These are phyloP conservation scores for Lymantria dispar DNA, from an alignment of 2,888 invertebrate genomes.

Conservation along the genomic window DNA sequence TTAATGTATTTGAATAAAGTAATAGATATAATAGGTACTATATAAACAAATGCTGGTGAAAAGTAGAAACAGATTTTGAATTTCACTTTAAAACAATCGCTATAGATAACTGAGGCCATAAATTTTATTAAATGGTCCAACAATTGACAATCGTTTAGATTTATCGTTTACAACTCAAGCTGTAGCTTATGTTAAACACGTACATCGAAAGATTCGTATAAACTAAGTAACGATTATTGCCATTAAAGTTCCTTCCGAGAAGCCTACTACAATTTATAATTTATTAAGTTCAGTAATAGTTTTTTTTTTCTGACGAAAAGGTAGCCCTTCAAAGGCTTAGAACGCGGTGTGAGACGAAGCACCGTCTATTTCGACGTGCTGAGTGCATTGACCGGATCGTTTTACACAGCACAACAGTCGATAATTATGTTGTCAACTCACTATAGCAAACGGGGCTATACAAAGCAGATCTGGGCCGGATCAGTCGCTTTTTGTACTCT, in stretches of 20 bases:
- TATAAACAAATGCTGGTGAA: neutral
- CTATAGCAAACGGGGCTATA: conserved; percentile 67
- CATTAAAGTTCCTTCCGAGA: conserved; percentile 7
- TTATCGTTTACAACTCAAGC: conserved; percentile 18
- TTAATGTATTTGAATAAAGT: too few relatives aligned
- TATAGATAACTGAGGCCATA: conserved; percentile 22
- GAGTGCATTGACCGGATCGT: conserved; percentile 60
- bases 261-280: conserved; percentile 15
- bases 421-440: conserved; percentile 77
- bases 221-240: conserved; percentile 16
- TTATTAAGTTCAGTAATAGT: conserved; percentile 14
- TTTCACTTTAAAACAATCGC: conserved; percentile 16
- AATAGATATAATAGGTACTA: too few relatives aligned
- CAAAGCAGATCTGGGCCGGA: conserved; percentile 74
- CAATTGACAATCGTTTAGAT: conserved; percentile 28
- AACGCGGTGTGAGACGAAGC: conserved; percentile 24
- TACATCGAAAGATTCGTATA: conserved; percentile 8
- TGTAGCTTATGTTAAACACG: conserved; percentile 12
- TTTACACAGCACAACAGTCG: conserved; percentile 56
- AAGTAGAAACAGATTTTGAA: conserved; percentile 17
- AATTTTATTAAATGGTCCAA: conserved; percentile 25
- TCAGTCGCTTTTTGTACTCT: conserved; percentile 75
- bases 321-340: conserved; percentile 42
- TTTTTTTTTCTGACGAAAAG: conserved; percentile 19
- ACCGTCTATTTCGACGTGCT: conserved; percentile 49